Base-by-base conservation (phyloP, 2,888 invertebrate genomes). In the Himalopsyche kuldschensis region DNA sequence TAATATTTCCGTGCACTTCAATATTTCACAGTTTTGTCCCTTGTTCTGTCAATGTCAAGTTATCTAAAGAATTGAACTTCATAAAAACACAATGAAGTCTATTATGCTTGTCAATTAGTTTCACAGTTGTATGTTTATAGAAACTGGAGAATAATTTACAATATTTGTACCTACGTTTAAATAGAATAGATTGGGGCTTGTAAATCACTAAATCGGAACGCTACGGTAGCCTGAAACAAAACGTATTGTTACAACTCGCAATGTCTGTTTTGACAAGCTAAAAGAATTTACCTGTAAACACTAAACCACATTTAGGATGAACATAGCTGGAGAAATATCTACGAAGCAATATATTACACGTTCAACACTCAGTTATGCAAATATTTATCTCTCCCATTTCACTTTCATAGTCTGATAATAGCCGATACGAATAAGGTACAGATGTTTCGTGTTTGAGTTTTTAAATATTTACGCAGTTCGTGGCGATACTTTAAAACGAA, bases 41-140 rank as follows among this genome's bases (percentile, higher is more conserved):
- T n/a, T 78, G 46, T 83, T 77, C 81, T 75, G 46, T 27, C 47
- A 78, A 17, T 30, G 69, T 27, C 24, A 77, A 78, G 80, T 78
- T 81, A 78, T 48, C 78, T 63, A n/a, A 10, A 76, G 77, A 83
- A 77, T 24, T 15, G n/a, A 31, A n/a, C 32, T 24, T 6, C 41
- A 41, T 55, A 55, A 55, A 55, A n/a, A n/a, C 32, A 83, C 35
- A 83, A 83, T 46, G 81, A 4, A 20, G 0, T 6, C 75, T 30
- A 83, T 83, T 83, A 83, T 83, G 48, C 78, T 4, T n/a, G 11
- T 31, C 83, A 83, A 83, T 83, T 83, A 83, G 83, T 83, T 30
- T 81, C 83, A 83, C 83, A 81, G 83, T 78, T 80, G 27, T 48
- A 79, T 41, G 20, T 69, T 15, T 69, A 83, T 75, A 46, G 32